phyloP scores from a whole-genome alignment of 2,113 vertebrate genomes.

The Asarcornis scutulata region DNA sequence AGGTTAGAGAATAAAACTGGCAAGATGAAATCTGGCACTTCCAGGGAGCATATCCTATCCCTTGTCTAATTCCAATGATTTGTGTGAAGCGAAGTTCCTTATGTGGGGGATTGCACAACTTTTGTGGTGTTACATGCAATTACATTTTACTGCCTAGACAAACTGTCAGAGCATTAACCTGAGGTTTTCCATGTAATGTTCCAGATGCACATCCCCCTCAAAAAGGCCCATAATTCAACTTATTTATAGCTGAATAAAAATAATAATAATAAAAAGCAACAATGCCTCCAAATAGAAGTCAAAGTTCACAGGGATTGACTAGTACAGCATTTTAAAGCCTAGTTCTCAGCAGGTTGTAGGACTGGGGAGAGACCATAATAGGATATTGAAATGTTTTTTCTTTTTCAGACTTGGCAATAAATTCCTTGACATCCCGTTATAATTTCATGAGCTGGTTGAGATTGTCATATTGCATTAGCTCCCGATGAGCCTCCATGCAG shows the following conservation, averaged over 20 bases:
- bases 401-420: slow-evolving; percentile 12
- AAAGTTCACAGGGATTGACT: neutral
- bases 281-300: neutral
- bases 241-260: slow-evolving; percentile 8
- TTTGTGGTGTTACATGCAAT: neutral
- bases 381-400: neutral
- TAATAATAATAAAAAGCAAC: neutral
- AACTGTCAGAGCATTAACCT: neutral
- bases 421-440: neutral
- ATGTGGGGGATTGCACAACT: neutral
- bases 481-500: neutral
- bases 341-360: neutral
- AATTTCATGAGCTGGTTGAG: slow-evolving; percentile 13
- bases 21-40: neutral
- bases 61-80: neutral
- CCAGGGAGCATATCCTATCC: neutral
- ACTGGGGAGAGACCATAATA: neutral
- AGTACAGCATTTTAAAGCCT: neutral
- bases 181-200: slow-evolving; percentile 17
- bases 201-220: neutral
- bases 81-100: neutral
- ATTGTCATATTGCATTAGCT: neutral
- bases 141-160: slow-evolving; percentile 13
- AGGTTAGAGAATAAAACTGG: neutral
- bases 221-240: neutral